phyloP scores from a whole-genome alignment of 1,140 invertebrate species.

The Anadara kagoshimensis region DNA sequence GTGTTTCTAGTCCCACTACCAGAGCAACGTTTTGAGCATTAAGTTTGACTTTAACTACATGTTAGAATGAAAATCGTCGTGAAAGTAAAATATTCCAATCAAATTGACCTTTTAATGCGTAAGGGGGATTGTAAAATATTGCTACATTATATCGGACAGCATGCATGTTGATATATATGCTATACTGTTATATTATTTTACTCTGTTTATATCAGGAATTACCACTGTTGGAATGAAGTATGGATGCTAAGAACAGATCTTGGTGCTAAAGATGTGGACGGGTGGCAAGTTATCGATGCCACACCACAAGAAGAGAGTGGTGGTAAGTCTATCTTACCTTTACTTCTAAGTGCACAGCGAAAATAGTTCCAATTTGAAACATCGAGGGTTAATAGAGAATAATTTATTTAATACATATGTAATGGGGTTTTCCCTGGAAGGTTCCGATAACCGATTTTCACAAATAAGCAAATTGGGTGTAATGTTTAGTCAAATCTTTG shows the following conservation, averaged over 20 bases:
- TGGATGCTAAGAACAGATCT: constrained; percentile 77
- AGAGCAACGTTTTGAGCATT: too few relatives aligned
- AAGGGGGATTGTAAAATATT: background rate
- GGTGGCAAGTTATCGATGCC: constrained; percentile 94
- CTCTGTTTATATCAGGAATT: constrained; percentile 79
- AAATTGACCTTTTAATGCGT: too few relatives aligned
- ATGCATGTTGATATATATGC: background rate
- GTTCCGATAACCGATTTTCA: too few relatives aligned
- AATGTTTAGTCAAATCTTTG: too few relatives aligned
- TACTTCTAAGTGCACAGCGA: background rate
- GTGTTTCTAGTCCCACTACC: too few relatives aligned
- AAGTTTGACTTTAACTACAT: too few relatives aligned
- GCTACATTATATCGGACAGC: too few relatives aligned
- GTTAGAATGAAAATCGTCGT: too few relatives aligned
- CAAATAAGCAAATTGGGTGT: too few relatives aligned
- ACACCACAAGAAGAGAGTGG: constrained; percentile 89
- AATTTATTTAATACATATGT: background rate
- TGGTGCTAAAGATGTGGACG: constrained; percentile 80
- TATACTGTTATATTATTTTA: background rate
- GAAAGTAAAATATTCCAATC: too few relatives aligned
- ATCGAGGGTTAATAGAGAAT: background rate
- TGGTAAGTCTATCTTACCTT: constrained; percentile 38
- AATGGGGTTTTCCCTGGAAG: too few relatives aligned
- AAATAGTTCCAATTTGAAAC: background rate
- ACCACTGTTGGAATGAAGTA: constrained; percentile 96